Conservation (phyloP, 2,797 vertebrate genomes). For the Sarcophilus harrisii region DNA sequence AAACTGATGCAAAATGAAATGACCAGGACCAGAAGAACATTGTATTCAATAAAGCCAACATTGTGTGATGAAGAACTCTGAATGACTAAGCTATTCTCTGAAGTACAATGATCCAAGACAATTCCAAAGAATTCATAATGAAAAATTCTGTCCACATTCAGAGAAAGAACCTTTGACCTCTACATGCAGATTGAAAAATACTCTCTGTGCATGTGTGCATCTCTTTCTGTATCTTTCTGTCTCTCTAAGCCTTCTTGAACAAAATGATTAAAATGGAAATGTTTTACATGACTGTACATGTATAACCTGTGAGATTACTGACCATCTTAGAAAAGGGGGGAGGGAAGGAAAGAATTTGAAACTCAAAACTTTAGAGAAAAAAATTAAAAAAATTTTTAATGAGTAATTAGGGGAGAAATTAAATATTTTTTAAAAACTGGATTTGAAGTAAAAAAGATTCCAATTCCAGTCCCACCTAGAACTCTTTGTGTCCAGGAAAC, state of each 20-base stretch:
- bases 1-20: background rate
- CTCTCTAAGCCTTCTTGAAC: background rate
- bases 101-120: background rate
- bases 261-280: too few relatives aligned
- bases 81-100: background rate
- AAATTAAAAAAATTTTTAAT: background rate
- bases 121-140: background rate
- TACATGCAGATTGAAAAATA: background rate
- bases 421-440: background rate
- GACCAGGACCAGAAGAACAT: background rate
- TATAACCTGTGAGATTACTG: too few relatives aligned
- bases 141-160: background rate
- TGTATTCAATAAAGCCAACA: background rate
- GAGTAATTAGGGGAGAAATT: background rate
- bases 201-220: background rate
- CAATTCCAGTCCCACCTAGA: background rate
- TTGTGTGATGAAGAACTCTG: background rate
- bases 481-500: background rate
- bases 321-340: too few relatives aligned
- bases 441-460: background rate
- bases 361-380: too few relatives aligned
- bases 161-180: background rate
- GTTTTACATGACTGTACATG: too few relatives aligned
- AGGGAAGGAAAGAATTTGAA: too few relatives aligned
- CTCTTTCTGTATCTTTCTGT: background rate